A percentile compares a stretch with the other conserved stretches of the same genome.
These are phyloP conservation scores for Platorchestia sp. DNA, from an alignment of 1,140 invertebrate species.

Conservation along the genomic window DNA sequence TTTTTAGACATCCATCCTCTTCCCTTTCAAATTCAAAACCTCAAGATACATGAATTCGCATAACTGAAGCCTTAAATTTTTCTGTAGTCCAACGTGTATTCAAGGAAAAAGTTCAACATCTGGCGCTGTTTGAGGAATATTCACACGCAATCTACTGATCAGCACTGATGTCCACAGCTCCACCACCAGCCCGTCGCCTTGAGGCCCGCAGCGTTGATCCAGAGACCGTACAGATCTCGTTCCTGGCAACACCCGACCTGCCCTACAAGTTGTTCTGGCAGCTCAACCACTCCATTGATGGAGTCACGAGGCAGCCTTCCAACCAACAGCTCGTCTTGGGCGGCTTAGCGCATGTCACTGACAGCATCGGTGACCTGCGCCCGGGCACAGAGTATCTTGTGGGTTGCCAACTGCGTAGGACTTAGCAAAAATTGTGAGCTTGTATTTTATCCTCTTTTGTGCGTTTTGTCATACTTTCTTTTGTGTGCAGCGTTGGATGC, in stretches of 20 bases:
- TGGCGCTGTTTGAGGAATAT: background rate
- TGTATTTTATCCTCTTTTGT: no score
- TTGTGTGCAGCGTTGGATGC: no score
- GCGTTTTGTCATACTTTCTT: no score
- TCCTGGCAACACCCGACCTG: conserved; percentile 75
- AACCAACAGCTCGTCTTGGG: background rate
- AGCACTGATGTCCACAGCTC: background rate
- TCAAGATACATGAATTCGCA: background rate
- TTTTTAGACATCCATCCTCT: no score
- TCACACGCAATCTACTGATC: background rate
- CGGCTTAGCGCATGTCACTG: background rate
- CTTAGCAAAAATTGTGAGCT: no score
- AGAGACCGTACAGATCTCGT: conserved; percentile 63
- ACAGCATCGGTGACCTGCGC: background rate
- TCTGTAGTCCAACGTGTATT: background rate
- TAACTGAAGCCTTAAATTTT: background rate
- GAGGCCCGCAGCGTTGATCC: conserved; percentile 59
- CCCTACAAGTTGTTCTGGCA: conserved; percentile 79
- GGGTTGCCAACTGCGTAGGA: background rate
- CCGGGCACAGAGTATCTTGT: background rate
- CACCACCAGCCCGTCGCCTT: background rate
- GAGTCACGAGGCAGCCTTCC: background rate
- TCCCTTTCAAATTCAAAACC: no score
- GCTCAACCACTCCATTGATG: conserved; percentile 70
- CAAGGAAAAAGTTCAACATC: background rate